Evolutionary conservation across 64 coral and sea anemone genomes (phyloP), one percentile per base, ranked within the genome.

Genomic region (Actinia tenebrosa): DNA sequence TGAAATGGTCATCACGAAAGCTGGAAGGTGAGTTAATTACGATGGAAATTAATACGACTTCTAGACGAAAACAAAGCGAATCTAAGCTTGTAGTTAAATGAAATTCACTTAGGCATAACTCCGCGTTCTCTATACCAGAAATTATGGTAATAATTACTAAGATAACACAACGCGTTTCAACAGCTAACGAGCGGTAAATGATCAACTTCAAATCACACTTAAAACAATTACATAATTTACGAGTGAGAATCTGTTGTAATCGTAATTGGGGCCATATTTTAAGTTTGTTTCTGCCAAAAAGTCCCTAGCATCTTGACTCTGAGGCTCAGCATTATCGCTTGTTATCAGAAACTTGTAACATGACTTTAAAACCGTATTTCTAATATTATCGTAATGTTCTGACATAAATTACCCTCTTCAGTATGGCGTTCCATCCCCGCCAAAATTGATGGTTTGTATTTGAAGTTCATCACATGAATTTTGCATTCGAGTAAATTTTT

Each of bases 1-100:
- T 50, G 94, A 95, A 56, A 95, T 95, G 94, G 91, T 95, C 26
- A 95, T 95, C 43, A 95, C 94, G 20, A 95, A 95, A 60, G 86
- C 87, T 16, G 94, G 94, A 84, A 89, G 94, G 94, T 95, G 87
- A 87, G 94, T 81, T 1, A 75, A 15, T 30, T 69, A 5, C 25
- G 5, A 23, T 5, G 69, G 42, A 43, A 42, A 75, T 75, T 15
- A 75, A 8, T 27, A 75, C 9, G 7, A 14, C 10, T n/a, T n/a
- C 69, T 42, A 14, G 25, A 9, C 11, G 9, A 66, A 23, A 8
- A 8, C 19, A 66, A 5, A 23, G 5, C 8, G 5, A n/a, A 23
- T 66, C 63, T 66, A 8, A 66, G 56, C 15, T 58, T 0, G 56
- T 11, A 58, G 10, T 58, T 58, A 66, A 18, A 61, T 61, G 18